Evolutionary conservation across 2,888 invertebrate genomes (phyloP).

Genomic region (Drosophila imparisetae): DNA sequence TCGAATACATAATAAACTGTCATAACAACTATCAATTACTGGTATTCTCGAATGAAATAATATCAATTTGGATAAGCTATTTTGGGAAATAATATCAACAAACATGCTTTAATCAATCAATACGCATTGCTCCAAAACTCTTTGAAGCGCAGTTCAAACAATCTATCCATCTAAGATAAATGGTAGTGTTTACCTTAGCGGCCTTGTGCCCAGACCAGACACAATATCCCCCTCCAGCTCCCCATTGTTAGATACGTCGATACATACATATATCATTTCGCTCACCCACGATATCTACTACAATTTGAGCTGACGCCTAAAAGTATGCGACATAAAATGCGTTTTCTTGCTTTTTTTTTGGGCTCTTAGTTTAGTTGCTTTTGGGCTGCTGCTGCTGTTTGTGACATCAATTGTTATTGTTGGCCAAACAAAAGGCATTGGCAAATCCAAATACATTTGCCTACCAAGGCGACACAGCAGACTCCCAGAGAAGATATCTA

Average conservation of each 20-base stretch:
- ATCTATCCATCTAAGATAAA: slow-evolving; percentile 7
- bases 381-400: slow-evolving; percentile 38
- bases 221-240: background rate
- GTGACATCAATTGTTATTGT: slow-evolving; percentile 81
- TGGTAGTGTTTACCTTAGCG: slow-evolving; percentile 42
- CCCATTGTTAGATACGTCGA: slow-evolving; percentile 10
- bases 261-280: slow-evolving; percentile 42
- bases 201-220: slow-evolving; percentile 37
- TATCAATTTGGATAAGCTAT: background rate
- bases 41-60: background rate
- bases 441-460: slow-evolving; percentile 73
- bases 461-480: slow-evolving; percentile 32
- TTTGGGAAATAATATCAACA: background rate
- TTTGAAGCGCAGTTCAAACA: slow-evolving; percentile 35
- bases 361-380: slow-evolving; percentile 49
- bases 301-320: slow-evolving; percentile 57
- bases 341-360: slow-evolving; percentile 21
- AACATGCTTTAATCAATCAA: background rate
- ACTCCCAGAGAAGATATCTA: slow-evolving; percentile 38
- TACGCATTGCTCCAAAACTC: background rate
- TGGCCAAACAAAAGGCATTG: slow-evolving; percentile 69
- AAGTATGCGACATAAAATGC: slow-evolving; percentile 64
- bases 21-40: background rate
- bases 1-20: background rate
- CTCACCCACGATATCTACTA: slow-evolving; percentile 12